Evolutionary conservation across 64 coral and sea anemone genomes (phyloP), one percentile per base, ranked within the genome.

Genomic region (Montipora capricornis): DNA sequence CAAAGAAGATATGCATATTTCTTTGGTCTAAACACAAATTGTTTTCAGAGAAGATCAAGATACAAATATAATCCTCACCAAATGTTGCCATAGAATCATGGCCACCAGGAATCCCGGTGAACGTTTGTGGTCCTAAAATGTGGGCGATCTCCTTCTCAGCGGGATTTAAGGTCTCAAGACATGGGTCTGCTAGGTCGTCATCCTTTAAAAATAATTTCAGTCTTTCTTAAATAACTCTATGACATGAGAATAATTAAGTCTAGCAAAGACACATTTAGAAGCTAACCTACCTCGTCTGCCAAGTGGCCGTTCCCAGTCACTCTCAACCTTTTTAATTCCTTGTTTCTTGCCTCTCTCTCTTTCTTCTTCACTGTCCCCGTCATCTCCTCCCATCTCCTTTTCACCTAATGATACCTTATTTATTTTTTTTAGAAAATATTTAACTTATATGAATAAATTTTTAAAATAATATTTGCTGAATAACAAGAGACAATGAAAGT

Each of bases 181-280:
- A 77, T 20, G 37, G 75, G 37, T 77, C 5, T 15, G 37, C 45
- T 61, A 61, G 14, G 59, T 47, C 75, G 48, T 15, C 75, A 48
- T 77, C 75, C 75, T 77, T 47, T 77, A 77, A 77, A 47, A 77
- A 77, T 29, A 77, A 77, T 77, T 77, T 77, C 75, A 77, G 4
- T 48, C 75, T 12, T 44, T 2, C 4, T 77, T 77, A 77, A 77
- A 77, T 77, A 13, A 45, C 75, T 77, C 10, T 77, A 45, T 48
- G 45, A 77, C 29, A 37, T 37, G 29, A 1, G 29, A 37, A 37
- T 37, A 37, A 37, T 37, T 37, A 37, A 37, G 29, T 37, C 29
- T 37, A 37, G 29, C 29, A 29, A 1, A 1, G 29, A 37, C 29
- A 37, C 29, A 37, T 37, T 37, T 37, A 37, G 29, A 37, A 37